phyloP scores from a whole-genome alignment of 2,113 vertebrate species.

The Promerops cafer region DNA sequence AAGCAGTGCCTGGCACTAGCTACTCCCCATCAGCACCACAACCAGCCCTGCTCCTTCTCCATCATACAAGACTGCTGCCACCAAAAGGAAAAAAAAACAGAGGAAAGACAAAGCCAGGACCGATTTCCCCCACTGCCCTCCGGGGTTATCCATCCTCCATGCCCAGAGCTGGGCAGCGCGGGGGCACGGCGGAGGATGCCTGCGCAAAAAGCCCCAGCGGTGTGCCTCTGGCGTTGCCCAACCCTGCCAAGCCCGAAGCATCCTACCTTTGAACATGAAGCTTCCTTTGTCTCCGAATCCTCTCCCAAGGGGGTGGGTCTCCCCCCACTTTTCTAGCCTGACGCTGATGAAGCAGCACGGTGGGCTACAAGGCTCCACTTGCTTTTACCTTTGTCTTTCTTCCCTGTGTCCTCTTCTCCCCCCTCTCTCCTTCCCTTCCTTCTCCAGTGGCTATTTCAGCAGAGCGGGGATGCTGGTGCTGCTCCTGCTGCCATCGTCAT shows the following conservation, averaged over 20 bases:
- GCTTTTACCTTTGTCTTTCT: conserved; percentile 6
- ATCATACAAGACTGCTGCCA: background rate
- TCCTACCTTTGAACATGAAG: conserved; percentile 82
- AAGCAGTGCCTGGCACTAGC: background rate
- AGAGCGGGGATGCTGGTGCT: conserved; percentile 63
- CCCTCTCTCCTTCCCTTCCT: conserved; percentile 15
- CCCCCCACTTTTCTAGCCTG: conserved; percentile 29
- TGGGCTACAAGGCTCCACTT: background rate
- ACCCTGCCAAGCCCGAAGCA: conserved; percentile 21
- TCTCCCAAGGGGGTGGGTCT: conserved; percentile 38
- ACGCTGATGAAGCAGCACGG: background rate
- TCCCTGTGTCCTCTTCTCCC: conserved; percentile 1
- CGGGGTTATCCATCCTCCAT: background rate
- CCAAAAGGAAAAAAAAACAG: background rate
- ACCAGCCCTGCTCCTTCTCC: background rate
- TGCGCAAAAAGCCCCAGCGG: background rate
- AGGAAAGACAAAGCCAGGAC: background rate
- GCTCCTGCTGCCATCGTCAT: conserved; percentile 68
- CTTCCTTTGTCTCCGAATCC: conserved; percentile 75
- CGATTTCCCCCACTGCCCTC: background rate
- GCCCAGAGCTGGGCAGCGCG: background rate
- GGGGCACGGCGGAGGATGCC: background rate
- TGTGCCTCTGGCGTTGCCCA: background rate
- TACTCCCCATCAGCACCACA: background rate
- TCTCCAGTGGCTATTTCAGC: conserved; percentile 59